Conservation (phyloP, 2,797 vertebrate genomes). For the Pantherophis alleghaniensis region DNA sequence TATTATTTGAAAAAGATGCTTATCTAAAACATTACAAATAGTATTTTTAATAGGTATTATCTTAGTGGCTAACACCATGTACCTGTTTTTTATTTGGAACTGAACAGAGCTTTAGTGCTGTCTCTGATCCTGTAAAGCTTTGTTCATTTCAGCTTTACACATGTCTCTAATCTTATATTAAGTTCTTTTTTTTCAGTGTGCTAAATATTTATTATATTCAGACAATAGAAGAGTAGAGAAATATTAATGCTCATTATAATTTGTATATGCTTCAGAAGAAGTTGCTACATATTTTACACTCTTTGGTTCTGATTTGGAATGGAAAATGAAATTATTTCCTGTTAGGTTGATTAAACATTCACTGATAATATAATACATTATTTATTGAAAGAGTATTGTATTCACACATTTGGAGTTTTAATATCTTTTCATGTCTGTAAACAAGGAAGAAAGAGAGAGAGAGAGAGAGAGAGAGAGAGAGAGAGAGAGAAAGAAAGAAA, state of each 20-base stretch:
- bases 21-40: not conserved
- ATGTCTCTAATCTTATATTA: conserved; percentile 56
- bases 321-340: conserved; percentile 62
- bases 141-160: conserved; percentile 43
- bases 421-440: conserved; percentile 38
- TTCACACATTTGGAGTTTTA: conserved; percentile 40
- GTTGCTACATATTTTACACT: conserved; percentile 53
- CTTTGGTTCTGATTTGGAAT: conserved; percentile 46
- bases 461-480: rapidly evolving
- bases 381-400: conserved; percentile 35
- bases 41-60: conserved; percentile 24
- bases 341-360: conserved; percentile 61
- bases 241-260: conserved; percentile 62
- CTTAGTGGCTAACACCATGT: conserved; percentile 14
- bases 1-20: conserved; percentile 7
- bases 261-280: conserved; percentile 54
- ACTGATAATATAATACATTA: conserved; percentile 48
- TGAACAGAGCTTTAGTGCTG: not conserved
- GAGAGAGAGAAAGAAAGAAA: no score
- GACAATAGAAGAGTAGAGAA: conserved; percentile 50
- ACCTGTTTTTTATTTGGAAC: conserved; percentile 28
- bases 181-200: conserved; percentile 38
- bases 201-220: conserved; percentile 58
- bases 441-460: not conserved
- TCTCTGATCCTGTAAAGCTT: conserved; percentile 34